phyloP scores from a whole-genome alignment of 1,140 invertebrate genomes.

The Acromyrmex heyeri region DNA sequence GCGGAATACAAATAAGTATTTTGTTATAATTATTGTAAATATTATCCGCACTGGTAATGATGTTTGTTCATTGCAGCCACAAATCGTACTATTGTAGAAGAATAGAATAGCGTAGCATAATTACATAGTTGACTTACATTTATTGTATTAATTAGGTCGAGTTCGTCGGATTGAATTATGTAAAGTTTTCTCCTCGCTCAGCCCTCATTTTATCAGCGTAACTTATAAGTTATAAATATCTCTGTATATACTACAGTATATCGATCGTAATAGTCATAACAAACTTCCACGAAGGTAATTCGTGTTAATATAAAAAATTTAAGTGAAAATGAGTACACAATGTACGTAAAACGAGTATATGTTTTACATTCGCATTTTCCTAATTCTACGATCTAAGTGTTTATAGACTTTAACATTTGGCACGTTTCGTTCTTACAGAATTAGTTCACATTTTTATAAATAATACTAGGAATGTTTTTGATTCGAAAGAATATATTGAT shows the following conservation, averaged over 20 bases:
- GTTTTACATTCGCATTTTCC: constrained; percentile 29
- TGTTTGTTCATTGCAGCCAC: neutral
- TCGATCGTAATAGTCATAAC: constrained; percentile 53
- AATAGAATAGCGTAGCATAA: constrained; percentile 24
- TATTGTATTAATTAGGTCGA: constrained; percentile 17
- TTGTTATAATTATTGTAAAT: neutral
- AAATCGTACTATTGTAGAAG: constrained; percentile 35
- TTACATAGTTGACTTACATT: constrained; percentile 31
- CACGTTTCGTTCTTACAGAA: constrained; percentile 51
- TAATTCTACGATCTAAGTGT: constrained; percentile 32
- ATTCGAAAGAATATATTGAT: constrained; percentile 35
- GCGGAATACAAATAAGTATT: constrained; percentile 14
- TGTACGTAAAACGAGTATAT: constrained; percentile 36
- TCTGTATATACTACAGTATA: constrained; percentile 50
- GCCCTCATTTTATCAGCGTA: neutral
- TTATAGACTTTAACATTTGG: constrained; percentile 65
- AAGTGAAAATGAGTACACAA: constrained; percentile 54
- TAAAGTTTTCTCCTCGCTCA: constrained; percentile 28
- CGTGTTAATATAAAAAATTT: constrained; percentile 60
- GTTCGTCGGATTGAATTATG: constrained; percentile 6
- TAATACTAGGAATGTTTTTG: constrained; percentile 20
- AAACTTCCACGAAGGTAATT: constrained; percentile 50
- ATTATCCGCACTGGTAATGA: neutral
- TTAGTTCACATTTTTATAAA: constrained; percentile 51
- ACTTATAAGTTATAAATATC: constrained; percentile 60